Evolutionary conservation across 2,113 vertebrate genomes (phyloP), one percentile per base, ranked within the genome.

Genomic region (Cryptomyrus ogoouensis): DNA sequence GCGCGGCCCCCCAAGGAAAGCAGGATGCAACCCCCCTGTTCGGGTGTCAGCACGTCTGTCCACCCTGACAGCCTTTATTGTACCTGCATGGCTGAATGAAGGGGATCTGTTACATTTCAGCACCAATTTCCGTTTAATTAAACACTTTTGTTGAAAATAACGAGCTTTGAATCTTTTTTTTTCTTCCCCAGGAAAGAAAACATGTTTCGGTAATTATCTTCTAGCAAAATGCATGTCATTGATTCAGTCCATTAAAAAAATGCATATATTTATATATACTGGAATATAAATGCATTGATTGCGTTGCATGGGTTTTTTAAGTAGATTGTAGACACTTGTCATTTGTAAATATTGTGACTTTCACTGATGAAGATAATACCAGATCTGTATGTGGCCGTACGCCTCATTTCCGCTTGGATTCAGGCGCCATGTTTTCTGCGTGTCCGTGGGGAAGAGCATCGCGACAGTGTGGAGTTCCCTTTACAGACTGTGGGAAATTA

Each of bases 221-320:
- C 80, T 49, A n/a, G 42, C 49, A 62, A 56, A 62, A 91, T n/a
- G 13, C 88, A 58, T 90, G 91, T 50, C 53, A 86, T 89, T 88
- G 90, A 89, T 89, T 89, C 87, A 85, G 49, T 50, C 17, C 47
- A 83, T 35, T 3, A 27, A 53, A 47, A 66, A 80, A 46, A 50
- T n/a, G 56, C 56, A 24, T n/a, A 8, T 77, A 35, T 42, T 50
- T 50, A 89, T 85, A 62, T 85, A 89, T 89, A 85, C 50, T 89
- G n/a, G 52, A 56, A 56, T 77, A 56, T 46, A 88, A 77, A 88
- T 74, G 83, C 49, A 74, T 46, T 39, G n/a, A 87, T 44, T 87
- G 85, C 62, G 2, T 62, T 89, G 83, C 89, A 90, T 88, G 89
- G 49, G 66, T 8, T 80, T 47, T 31, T 87, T 58, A 80, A 35